Base-by-base conservation (phyloP, 2,113 vertebrate species). In the Podocnemis expansa region DNA sequence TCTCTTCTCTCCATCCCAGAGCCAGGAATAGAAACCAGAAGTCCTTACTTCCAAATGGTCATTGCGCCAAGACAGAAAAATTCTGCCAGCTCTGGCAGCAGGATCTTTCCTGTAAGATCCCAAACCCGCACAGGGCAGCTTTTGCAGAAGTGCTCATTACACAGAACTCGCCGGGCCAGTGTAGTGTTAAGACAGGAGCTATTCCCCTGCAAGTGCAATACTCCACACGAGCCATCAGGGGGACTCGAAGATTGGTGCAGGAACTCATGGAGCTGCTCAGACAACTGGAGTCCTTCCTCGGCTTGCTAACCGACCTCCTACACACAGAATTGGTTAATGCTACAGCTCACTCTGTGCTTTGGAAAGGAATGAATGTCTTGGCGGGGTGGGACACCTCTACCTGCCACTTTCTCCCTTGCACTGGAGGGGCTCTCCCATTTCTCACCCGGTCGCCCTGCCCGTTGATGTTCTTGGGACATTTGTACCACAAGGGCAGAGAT, bases 181-280 rank as follows among this genome's bases (percentile, higher is more conserved):
- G 45, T n/a, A n/a, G n/a, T n/a, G n/a, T n/a, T n/a, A n/a, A n/a
- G n/a, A n/a, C n/a, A 41, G 19, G 63, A 14, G 7, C 70, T 3
- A 4, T n/a, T 58, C 31, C 55, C 60, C 13, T 96, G 94, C 17
- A 21, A 38, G 34, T 70, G 63, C 94, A 97, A 85, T 95, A 86
- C 91, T 27, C 75, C 85, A 5, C 1, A 3, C 6, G 12, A 34
- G 84, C 96, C 60, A 12, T 91, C 88, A 95, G 96, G 93, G 94
- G 96, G 85, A 96, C 90, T 94, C 92, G 88, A 95, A 70, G 94
- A 29, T 88, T 34, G 49, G 55, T 2, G 4, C 60, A 11, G 38
- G 24, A 80, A 27, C 76, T n/a, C 0, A 7, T 54, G 24, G 78
- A 73, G 67, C 78, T 43, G 78, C 82, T 41, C 10, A 82, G 67